These are phyloP conservation scores for Dicycla oo DNA, from an alignment of 2,888 invertebrate genomes.

Conservation along the genomic window DNA sequence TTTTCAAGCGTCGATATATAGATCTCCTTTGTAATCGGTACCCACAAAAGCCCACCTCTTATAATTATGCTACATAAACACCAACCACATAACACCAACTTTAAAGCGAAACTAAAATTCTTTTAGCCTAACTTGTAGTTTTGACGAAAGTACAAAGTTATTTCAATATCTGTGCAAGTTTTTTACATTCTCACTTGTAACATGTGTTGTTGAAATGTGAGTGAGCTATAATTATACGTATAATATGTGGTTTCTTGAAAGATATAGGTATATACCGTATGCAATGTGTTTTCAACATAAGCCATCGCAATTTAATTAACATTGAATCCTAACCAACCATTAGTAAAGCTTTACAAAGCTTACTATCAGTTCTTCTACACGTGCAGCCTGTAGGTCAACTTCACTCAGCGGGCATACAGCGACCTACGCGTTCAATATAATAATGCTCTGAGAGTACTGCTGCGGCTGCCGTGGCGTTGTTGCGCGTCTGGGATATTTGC, in stretches of 20 bases:
- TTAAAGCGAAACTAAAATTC: constrained; percentile 10
- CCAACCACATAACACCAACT: too few species aligned
- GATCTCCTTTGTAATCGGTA: not conserved
- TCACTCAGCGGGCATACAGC: too few species aligned
- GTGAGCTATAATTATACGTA: not conserved
- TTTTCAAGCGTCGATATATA: too few species aligned
- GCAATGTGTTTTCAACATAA: not conserved
- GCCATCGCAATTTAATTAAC: not conserved
- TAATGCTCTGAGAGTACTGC: too few species aligned
- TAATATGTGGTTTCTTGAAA: not conserved
- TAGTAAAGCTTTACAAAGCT: too few species aligned
- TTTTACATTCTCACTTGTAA: not conserved
- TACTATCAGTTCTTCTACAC: too few species aligned
- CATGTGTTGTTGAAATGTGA: constrained; percentile 5
- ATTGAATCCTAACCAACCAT: not conserved
- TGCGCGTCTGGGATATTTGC: too few species aligned
- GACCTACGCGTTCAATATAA: too few species aligned
- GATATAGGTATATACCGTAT: not conserved
- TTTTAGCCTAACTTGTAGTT: not conserved
- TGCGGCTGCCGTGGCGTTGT: too few species aligned
- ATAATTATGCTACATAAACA: too few species aligned
- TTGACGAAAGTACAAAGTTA: constrained; percentile 6
- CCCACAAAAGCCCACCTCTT: not conserved
- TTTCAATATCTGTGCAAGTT: constrained; percentile 22
- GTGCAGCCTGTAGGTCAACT: too few species aligned